Evolutionary conservation across 2,797 vertebrate species (phyloP), one percentile per base, ranked within the genome.

Genomic region (Acipenser ruthenus): DNA sequence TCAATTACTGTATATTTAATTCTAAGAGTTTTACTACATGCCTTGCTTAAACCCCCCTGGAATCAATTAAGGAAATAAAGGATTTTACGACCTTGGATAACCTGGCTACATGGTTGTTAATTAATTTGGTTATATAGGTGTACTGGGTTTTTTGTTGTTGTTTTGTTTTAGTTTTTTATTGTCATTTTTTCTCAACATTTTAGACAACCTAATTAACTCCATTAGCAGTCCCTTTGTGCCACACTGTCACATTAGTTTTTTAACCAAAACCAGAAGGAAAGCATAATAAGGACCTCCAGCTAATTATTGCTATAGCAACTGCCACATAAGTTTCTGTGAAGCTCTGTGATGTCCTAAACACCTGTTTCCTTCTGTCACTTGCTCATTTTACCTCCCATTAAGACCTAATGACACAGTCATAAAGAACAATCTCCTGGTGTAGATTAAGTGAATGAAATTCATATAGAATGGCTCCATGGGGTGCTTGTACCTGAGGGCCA

Each of bases 351-450:
- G 48, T 72, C 51, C 6, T 52, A 68, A 66, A 68, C 59, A 68
- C 60, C 66, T 75, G n/a, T 62, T 77, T 72, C 53, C 52, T 60
- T 50, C 11, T 74, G 63, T 73, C 37, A 47, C 48, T 69, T 73
- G 65, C 12, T 70, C 64, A 48, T 69, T 75, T 72, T 65, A 68
- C 72, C 47, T 69, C 8, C 69, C 50, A 65, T 64, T 71, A 64
- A 63, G 60, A 50, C 12, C 61, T 72, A 65, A 75, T 75, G 68
- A 74, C 69, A 70, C 72, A 65, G 64, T 70, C 68, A 59, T n/a
- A 74, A 70, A 12, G 56, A 69, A 52, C 53, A 10, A 50, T 67
- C 68, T 75, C 77, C 70, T 70, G 48, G 10, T 67, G 52, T 49
- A 75, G 74, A 5, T 67, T 60, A 75, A 69, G 60, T 52, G 18